Percentiles rank a stretch among this genome's conserved stretches.
Conservation (phyloP, 2,797 vertebrate genomes). For the Neoniphon sammara region DNA sequence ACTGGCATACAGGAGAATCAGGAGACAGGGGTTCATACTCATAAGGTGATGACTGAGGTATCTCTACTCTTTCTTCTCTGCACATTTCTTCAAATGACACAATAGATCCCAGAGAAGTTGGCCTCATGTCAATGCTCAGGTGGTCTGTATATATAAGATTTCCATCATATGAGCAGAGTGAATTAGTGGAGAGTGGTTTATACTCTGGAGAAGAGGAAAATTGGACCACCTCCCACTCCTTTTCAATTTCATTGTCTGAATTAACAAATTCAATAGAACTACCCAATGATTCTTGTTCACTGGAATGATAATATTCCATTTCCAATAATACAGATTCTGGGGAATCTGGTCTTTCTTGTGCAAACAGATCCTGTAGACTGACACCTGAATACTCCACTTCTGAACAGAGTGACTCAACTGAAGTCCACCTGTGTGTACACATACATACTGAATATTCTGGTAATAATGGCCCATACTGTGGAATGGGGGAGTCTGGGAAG, state of each 20-base stretch:
- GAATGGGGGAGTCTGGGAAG: constrained; percentile 2
- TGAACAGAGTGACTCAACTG: constrained; percentile 10
- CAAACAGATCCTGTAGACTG: constrained; percentile 9
- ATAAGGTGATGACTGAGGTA: constrained; percentile 2
- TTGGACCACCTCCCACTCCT: constrained; percentile 8
- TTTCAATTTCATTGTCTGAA: constrained; percentile 12
- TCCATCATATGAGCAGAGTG: constrained; percentile 4
- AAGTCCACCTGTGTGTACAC: not conserved
- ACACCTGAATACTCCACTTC: constrained; percentile 16
- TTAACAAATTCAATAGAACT: not conserved
- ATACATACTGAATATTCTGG: constrained; percentile 1
- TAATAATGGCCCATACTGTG: not conserved
- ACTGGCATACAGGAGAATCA: constrained; percentile 14
- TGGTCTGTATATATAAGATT: not conserved
- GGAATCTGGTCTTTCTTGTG: constrained; percentile 14
- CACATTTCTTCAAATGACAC: not conserved
- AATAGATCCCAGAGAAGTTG: constrained; percentile 4
- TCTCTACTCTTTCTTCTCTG: not conserved
- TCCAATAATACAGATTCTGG: constrained; percentile 5
- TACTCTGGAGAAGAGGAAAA: not conserved
- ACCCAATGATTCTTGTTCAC: not conserved
- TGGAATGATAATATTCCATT: not conserved
- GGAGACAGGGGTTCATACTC: constrained; percentile 3
- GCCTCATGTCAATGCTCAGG: not conserved
- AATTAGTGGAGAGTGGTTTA: constrained; percentile 17